These are phyloP conservation scores for Idaea aversata DNA, from an alignment of 2,888 invertebrate species.

Conservation along the genomic window DNA sequence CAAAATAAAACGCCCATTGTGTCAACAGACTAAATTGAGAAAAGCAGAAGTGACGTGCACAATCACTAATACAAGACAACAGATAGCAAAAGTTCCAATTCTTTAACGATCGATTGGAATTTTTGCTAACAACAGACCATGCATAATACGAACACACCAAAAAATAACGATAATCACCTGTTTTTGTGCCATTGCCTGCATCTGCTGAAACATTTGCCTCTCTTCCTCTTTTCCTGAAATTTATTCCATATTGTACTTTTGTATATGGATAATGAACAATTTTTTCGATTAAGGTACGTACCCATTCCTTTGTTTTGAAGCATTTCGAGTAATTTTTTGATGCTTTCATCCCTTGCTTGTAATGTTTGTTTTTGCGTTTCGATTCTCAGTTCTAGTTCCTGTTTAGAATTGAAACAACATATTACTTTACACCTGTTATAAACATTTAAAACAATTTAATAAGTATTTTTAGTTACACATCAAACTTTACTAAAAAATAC, in stretches of 20 bases:
- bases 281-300: constrained; percentile 72
- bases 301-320: constrained; percentile 98
- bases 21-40: constrained; percentile 56
- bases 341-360: constrained; percentile 97
- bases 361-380: constrained; percentile 99
- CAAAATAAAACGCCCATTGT: constrained; percentile 80
- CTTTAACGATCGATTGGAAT: constrained; percentile 32
- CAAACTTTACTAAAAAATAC: constrained; percentile 2
- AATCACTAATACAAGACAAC: constrained; percentile 51
- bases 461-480: background rate
- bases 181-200: constrained; percentile 98
- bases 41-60: constrained; percentile 71
- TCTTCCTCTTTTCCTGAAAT: constrained; percentile 96
- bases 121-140: constrained; percentile 48
- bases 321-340: constrained; percentile 99
- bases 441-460: background rate
- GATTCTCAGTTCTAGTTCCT: constrained; percentile 97
- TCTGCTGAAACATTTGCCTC: constrained; percentile 97
- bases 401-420: constrained; percentile 42
- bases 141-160: constrained; percentile 42
- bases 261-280: constrained; percentile 20
- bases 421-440: constrained; percentile 16
- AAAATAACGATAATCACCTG: constrained; percentile 83
- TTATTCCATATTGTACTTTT: constrained; percentile 60
- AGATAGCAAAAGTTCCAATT: constrained; percentile 52